These are phyloP conservation scores for Dasysyrphus albostriatus DNA, from an alignment of 2,888 invertebrate genomes.

Conservation along the genomic window DNA sequence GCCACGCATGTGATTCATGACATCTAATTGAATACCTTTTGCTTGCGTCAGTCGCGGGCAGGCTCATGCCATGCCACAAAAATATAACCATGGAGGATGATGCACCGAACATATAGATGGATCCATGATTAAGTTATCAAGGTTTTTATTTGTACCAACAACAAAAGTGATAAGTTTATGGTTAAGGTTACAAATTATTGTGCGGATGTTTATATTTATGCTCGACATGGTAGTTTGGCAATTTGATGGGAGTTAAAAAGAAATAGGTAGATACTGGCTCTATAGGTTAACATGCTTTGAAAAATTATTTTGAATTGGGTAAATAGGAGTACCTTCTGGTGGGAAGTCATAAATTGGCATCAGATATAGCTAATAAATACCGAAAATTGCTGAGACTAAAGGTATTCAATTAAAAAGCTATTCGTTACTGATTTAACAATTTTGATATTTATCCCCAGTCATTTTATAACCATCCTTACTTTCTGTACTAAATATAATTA, in stretches of 20 bases:
- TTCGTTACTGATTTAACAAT: too few species aligned
- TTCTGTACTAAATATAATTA: too few species aligned
- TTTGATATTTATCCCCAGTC: too few species aligned
- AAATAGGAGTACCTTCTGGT: not conserved
- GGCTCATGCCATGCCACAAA: slow-evolving; percentile 35
- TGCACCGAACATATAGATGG: slow-evolving; percentile 37
- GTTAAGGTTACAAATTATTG: slow-evolving; percentile 24
- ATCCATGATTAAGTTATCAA: slow-evolving; percentile 63
- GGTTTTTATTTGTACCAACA: not conserved
- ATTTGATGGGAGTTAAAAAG: slow-evolving; percentile 20
- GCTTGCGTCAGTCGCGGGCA: slow-evolving; percentile 31
- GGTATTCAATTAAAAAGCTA: not conserved
- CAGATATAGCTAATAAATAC: not conserved
- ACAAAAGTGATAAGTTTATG: slow-evolving; percentile 37
- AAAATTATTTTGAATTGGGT: not conserved
- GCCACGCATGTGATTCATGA: slow-evolving; percentile 73
- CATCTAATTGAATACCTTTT: slow-evolving; percentile 70
- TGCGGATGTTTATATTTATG: slow-evolving; percentile 4
- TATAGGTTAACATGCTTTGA: not conserved
- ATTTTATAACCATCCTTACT: too few species aligned
- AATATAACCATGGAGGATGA: slow-evolving; percentile 63
- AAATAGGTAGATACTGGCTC: not conserved
- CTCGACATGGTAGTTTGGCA: slow-evolving; percentile 23
- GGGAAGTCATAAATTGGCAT: slow-evolving; percentile 20
- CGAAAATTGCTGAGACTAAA: not conserved